Evolutionary conservation across 2,888 invertebrate genomes (phyloP).

Genomic region (Hyppa rectilinea): DNA sequence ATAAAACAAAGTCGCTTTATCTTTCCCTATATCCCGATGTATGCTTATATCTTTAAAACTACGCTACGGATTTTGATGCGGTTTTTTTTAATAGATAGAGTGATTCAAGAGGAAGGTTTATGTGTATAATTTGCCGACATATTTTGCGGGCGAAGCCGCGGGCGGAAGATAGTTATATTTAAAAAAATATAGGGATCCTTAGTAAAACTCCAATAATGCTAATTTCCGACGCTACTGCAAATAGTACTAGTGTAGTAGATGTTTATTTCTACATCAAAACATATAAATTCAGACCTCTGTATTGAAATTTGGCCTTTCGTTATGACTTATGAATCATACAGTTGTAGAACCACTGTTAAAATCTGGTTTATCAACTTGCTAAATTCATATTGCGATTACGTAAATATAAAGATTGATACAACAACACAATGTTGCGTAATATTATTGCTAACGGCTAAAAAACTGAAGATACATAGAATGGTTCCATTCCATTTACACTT

Average conservation of each 20-base stretch:
- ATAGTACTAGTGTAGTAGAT: not conserved
- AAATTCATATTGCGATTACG: slow-evolving; percentile 19
- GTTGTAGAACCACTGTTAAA: slow-evolving; percentile 22
- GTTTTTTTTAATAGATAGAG: too few species aligned
- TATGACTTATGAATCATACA: slow-evolving; percentile 47
- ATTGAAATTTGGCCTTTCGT: slow-evolving; percentile 13
- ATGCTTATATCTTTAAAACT: too few species aligned
- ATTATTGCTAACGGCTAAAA: slow-evolving; percentile 1
- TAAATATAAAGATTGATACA: slow-evolving; percentile 7
- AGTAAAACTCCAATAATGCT: too few species aligned
- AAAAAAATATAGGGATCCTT: too few species aligned
- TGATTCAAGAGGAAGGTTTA: too few species aligned
- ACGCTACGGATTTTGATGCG: too few species aligned
- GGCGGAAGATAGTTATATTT: too few species aligned
- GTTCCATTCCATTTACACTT: slow-evolving; percentile 3
- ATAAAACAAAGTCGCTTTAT: too few species aligned
- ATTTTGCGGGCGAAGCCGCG: too few species aligned
- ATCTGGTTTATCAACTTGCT: slow-evolving; percentile 27
- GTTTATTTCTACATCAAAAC: slow-evolving; percentile 11
- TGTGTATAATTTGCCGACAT: too few species aligned
- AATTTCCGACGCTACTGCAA: too few species aligned
- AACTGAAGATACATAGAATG: not conserved
- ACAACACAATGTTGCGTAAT: slow-evolving; percentile 32
- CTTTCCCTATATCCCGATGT: too few species aligned
- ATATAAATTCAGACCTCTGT: not conserved